A percentile compares a stretch with the other conserved stretches of the same genome.
phyloP scores from a whole-genome alignment of 2,888 invertebrate species.

The Perizoma flavofasciatum region DNA sequence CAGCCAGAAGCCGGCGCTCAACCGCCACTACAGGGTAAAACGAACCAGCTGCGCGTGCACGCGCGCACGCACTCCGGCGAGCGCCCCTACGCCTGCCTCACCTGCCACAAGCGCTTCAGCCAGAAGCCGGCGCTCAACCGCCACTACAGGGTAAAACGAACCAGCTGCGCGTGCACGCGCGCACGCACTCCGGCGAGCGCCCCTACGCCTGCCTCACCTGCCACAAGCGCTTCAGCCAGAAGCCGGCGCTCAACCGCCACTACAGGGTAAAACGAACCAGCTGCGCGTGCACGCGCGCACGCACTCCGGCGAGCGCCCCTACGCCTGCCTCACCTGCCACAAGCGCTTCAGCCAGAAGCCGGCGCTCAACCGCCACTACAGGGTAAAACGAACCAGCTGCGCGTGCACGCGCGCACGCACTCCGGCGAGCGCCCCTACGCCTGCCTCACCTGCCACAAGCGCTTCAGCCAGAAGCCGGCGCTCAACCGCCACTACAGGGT shows the following conservation, averaged over 20 bases:
- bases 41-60: slow-evolving; percentile 8
- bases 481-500: slow-evolving; percentile 81
- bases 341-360: slow-evolving; percentile 72
- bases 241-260: slow-evolving; percentile 76
- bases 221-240: slow-evolving; percentile 66
- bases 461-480: slow-evolving; percentile 73
- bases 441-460: slow-evolving; percentile 53
- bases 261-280: slow-evolving; percentile 62
- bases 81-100: slow-evolving; percentile 55
- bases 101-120: slow-evolving; percentile 60
- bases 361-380: slow-evolving; percentile 76
- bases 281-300: slow-evolving; percentile 41
- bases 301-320: slow-evolving; percentile 69
- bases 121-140: slow-evolving; percentile 75
- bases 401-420: slow-evolving; percentile 51
- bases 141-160: slow-evolving; percentile 73
- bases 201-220: slow-evolving; percentile 59
- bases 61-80: slow-evolving; percentile 68
- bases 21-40: slow-evolving; percentile 76
- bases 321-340: slow-evolving; percentile 51
- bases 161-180: slow-evolving; percentile 8
- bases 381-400: slow-evolving; percentile 52
- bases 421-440: slow-evolving; percentile 65
- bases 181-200: slow-evolving; percentile 68
- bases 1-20: slow-evolving; percentile 73